Evolutionary conservation across 2,113 vertebrate genomes (phyloP), one percentile per base, ranked within the genome.

Genomic region (Lophius piscatorius): DNA sequence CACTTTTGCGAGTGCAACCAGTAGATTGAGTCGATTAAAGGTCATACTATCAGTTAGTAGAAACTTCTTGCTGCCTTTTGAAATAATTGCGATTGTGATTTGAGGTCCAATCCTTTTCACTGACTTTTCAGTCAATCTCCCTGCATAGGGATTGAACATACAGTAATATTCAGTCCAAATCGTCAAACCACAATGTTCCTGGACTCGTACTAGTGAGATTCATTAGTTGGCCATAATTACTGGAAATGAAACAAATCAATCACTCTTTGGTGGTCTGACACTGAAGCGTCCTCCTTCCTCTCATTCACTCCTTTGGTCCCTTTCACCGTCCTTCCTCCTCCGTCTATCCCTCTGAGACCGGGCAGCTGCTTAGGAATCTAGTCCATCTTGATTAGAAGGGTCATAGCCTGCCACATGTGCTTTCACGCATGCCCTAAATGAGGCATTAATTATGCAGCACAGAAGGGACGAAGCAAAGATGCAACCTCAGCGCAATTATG

Each of bases 401-500:
- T 48, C 78, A n/a, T 62, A 47, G 46, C 69, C 74, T 56, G 60
- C 73, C 73, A 70, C 82, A 81, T 86, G 71, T 84, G 82, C 80
- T 82, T 83, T 75, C 67, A 48, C 46, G 70, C 78, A 73, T 63
- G 74, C 70, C n/a, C 64, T 76, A 89, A 90, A 91, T 90, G 80
- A 89, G 76, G 34, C 75, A 85, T 88, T 87, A 89, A 89, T 88
- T 91, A 90, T 88, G 81, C 76, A 87, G 24, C 57, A 45, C 76
- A 78, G 70, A 57, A 42, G 69, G 70, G 46, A 44, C 68, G 55
- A 55, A 63, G 65, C 57, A 34, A 44, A 71, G 69, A 75, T 84
- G 84, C 74, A 52, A 42, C 69, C 36, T 90, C 86, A 85, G 87
- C 82, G 54, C 39, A 67, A 75, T 44, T 61, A 39, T 46, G 59